Base-by-base conservation (phyloP, 1,140 invertebrate species). In the Delia radicum region DNA sequence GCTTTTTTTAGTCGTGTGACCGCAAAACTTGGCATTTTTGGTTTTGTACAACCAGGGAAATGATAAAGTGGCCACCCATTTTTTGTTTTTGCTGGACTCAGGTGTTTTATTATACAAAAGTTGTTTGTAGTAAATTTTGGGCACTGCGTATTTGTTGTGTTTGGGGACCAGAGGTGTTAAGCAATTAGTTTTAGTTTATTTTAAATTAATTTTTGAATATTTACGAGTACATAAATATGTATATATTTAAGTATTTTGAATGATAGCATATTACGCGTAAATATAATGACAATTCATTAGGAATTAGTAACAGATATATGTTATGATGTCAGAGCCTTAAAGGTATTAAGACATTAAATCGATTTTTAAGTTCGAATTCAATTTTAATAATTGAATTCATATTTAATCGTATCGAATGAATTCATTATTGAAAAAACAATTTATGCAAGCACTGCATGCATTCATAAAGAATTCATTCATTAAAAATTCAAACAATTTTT, bases 151-250 rank as follows among this genome's bases (percentile, higher is more conserved):
- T 55, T 55, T 21, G n/a, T 21, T 21, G 10, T 18, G 48, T 18
- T 21, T 21, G 48, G 21, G 48, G 48, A 55, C n/a, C 48, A 55
- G n/a, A 69, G 65, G 65, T 69, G 65, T 69, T 69, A 69, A 69
- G 27, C 29, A 69, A 69, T 69, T 69, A 69, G 31, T 37, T 69
- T 69, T 69, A 69, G 65, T 69, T 69, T 28, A 69, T 69, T 69
- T 69, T 33, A 69, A 69, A 69, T 69, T 28, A 69, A 69, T 69
- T 33, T 31, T 18, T 69, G 29, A 69, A 33, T 8, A n/a, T 33
- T 42, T 42, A 42, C 12, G n/a, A 3, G 8, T 24, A 3, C 48
- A 55, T 21, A 21, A 4, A 55, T 6, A 55, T 0, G 37, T 42
- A 21, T 21, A 21, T 55, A 21, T 55, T n/a, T 55, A 10, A 21